Evolutionary conservation across 2,113 vertebrate species (phyloP).

Genomic region (Notothenia coriiceps): DNA sequence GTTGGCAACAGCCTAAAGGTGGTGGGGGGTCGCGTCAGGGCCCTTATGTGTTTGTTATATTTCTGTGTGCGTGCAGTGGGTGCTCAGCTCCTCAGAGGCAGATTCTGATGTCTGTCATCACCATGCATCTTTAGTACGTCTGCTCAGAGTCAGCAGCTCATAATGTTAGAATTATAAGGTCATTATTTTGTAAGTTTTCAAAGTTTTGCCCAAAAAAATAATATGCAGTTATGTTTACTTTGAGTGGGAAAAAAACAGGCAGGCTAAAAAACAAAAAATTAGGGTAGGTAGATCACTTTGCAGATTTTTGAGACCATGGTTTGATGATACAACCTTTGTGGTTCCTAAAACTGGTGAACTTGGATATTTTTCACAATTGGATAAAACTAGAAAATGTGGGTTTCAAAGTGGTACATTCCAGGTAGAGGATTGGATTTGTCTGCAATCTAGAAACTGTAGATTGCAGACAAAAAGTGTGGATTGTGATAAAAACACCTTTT

Average conservation of each 20-base stretch:
- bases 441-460: background rate
- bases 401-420: background rate
- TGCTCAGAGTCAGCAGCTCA: no score
- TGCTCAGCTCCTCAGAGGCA: background rate
- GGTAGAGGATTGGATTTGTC: background rate
- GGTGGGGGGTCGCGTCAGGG: background rate
- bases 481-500: background rate
- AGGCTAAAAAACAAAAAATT: background rate
- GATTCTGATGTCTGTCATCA: background rate
- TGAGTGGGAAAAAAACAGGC: background rate
- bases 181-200: background rate
- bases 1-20: slow-evolving; percentile 55
- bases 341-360: background rate
- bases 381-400: background rate
- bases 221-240: background rate
- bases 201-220: background rate
- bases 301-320: background rate
- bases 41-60: slow-evolving; percentile 9
- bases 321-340: background rate
- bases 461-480: background rate
- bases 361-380: background rate
- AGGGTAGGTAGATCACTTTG: background rate
- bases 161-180: background rate
- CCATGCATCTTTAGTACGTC: background rate
- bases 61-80: background rate